phyloP scores from a whole-genome alignment of 2,797 vertebrate species.

The Arremon aurantiirostris region DNA sequence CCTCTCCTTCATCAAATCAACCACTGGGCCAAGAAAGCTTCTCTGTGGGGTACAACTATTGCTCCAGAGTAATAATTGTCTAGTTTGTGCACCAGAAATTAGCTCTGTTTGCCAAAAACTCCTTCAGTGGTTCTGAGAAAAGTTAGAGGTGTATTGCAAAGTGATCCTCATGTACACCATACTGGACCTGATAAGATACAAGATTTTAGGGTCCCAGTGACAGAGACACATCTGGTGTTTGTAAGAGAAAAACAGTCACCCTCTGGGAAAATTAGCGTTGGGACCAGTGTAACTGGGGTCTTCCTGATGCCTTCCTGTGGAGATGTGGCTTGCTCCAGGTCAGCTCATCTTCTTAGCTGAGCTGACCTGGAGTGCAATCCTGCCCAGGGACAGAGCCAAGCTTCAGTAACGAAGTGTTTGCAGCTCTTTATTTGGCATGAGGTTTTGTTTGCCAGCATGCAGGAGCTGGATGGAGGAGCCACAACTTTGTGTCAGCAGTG shows the following conservation, averaged over 20 bases:
- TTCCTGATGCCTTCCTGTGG: neutral
- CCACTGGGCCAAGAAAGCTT: neutral
- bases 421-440: neutral
- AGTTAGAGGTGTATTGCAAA: neutral
- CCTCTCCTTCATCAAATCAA: neutral
- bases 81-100: neutral
- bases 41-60: neutral
- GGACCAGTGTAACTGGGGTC: neutral
- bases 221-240: neutral
- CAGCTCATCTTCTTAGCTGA: neutral
- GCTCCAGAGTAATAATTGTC: neutral
- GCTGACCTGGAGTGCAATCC: neutral
- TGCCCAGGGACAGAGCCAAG: fast-evolving
- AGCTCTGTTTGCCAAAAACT: neutral
- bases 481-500: fast-evolving
- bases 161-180: fast-evolving
- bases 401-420: neutral
- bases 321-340: neutral
- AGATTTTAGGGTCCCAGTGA: neutral
- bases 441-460: neutral
- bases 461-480: neutral
- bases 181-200: neutral
- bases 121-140: neutral
- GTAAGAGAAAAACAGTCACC: neutral
- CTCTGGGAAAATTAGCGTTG: neutral